Evolutionary conservation across 2,797 vertebrate species (phyloP), one percentile per base, ranked within the genome.

Genomic region (Heteromormyrus szaboi): DNA sequence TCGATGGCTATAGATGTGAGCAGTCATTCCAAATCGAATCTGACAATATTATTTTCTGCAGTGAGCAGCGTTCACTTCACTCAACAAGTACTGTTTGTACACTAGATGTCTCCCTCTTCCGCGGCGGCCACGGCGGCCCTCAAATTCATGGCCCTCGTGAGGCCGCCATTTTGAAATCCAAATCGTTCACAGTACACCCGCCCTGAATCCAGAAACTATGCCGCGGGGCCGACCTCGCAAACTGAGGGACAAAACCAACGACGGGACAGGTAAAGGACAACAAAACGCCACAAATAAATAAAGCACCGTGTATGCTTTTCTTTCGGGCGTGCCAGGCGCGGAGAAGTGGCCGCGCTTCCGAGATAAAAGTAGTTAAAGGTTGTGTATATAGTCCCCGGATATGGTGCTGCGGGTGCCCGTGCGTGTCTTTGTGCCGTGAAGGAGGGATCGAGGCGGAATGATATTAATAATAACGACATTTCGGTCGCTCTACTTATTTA

Each of bases 141-240:
- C 68, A 83, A 81, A 91, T 93, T 90, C 91, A 86, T 51, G 89
- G 92, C 25, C 89, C 85, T 87, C 85, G 33, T 88, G 92, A 94
- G 89, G 89, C 92, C 95, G 95, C 96, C 96, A 97, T 97, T 96
- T 96, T 97, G 96, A 94, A 96, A 96, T 93, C 91, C 94, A 92
- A 93, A 92, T 91, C 93, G 95, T 94, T 95, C 96, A 96, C 95
- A 96, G 95, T 94, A 96, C 95, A 96, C 95, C 95, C 95, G 92
- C 93, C 89, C 93, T 90, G 92, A 95, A 93, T 93, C 93, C 95
- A 95, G 96, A 95, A 96, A 97, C 96, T 96, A 98, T 98, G 98
- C 98, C 97, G 97, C 97, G 97, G 97, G 98, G 98, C 96, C 97
- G 98, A 93, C 98, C 97, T 96, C 97, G 97, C 93, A 97, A 98